Conservation (phyloP, 2,888 invertebrate species). For the Campaea margaritaria region DNA sequence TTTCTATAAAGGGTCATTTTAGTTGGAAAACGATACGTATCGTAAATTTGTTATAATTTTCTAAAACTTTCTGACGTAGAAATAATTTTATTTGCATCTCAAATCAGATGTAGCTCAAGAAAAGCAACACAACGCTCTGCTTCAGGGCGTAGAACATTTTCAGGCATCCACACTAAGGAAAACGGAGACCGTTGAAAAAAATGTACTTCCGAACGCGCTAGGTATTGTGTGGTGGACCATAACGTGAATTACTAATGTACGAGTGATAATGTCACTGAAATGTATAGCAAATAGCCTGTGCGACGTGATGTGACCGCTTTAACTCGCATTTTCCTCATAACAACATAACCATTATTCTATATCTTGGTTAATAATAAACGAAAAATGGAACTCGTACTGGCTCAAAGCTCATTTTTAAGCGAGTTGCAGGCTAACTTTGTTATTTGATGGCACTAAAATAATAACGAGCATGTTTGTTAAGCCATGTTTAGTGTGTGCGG, state of each 20-base stretch:
- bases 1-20: neutral
- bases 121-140: conserved; percentile 90
- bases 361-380: conserved; percentile 3
- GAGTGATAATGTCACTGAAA: conserved; percentile 20
- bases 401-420: neutral
- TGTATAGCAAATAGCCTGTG: conserved; percentile 39
- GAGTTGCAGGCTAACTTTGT: conserved; percentile 20
- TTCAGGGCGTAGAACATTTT: conserved; percentile 91
- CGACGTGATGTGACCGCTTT: conserved; percentile 48
- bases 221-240: conserved; percentile 83
- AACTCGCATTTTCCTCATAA: conserved; percentile 42
- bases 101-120: conserved; percentile 89
- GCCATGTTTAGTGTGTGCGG: conserved; percentile 43
- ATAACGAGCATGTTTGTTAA: conserved; percentile 60
- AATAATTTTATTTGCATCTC: neutral
- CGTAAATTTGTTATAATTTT: too few species aligned
- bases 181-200: conserved; percentile 93
- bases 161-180: conserved; percentile 90
- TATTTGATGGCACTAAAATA: conserved; percentile 46
- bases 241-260: conserved; percentile 47
- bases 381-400: conserved; percentile 3
- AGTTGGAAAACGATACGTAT: neutral
- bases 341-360: neutral
- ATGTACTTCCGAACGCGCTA: conserved; percentile 93
- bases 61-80: neutral